Conservation (phyloP, 2,113 vertebrate genomes). For the cat (Felis catus) region DNA sequence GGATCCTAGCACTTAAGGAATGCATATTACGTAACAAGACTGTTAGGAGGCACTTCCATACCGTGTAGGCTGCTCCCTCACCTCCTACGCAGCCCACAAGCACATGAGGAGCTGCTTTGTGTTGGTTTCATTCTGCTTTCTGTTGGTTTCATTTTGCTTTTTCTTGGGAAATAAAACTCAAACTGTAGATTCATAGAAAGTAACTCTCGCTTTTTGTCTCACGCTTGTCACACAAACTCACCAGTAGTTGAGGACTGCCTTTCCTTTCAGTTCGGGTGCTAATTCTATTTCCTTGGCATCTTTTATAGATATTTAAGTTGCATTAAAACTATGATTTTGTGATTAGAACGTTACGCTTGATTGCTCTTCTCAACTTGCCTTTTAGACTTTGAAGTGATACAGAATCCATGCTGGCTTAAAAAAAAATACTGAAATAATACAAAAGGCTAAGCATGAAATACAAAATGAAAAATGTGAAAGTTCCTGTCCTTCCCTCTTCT, state of each 20-base stretch:
- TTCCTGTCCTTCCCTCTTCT: not conserved
- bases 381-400: not conserved
- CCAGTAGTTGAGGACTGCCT: not conserved
- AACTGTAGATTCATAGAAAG: not conserved
- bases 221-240: not conserved
- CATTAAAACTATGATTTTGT: slow-evolving; percentile 19
- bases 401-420: not conserved
- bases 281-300: not conserved
- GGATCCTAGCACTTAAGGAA: not conserved
- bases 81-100: not conserved
- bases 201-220: not conserved
- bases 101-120: not conserved
- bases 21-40: not conserved
- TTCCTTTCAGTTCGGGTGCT: not conserved
- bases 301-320: not conserved
- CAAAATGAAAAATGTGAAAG: not conserved
- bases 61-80: not conserved
- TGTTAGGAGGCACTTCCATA: not conserved
- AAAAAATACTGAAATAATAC: not conserved
- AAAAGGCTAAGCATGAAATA: not conserved
- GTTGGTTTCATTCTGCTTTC: not conserved
- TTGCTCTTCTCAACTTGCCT: not conserved
- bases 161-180: not conserved
- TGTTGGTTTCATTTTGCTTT: not conserved
- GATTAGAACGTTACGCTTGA: not conserved